These are phyloP conservation scores for Poecilia velifera DNA, from an alignment of 2,797 vertebrate species.

Conservation along the genomic window DNA sequence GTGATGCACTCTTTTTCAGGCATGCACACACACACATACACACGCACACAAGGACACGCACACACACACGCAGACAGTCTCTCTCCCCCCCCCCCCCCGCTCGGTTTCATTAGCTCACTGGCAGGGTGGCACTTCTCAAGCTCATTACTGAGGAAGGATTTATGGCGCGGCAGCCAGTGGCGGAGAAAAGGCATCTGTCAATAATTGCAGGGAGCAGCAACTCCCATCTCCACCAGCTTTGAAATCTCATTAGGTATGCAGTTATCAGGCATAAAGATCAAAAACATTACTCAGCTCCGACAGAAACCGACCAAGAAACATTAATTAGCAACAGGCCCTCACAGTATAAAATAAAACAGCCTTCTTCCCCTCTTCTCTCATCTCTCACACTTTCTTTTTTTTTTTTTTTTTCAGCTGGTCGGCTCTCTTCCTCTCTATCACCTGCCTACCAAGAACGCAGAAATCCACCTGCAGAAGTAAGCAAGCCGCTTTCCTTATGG, in stretches of 20 bases:
- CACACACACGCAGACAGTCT: slow-evolving; percentile 43
- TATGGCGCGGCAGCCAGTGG: slow-evolving; percentile 99
- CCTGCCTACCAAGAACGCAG: slow-evolving; percentile 44
- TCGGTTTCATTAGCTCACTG: slow-evolving; percentile 99
- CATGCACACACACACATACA: slow-evolving; percentile 51
- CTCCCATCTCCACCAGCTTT: slow-evolving; percentile 96
- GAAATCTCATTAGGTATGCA: slow-evolving; percentile 99
- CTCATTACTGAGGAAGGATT: slow-evolving; percentile 99
- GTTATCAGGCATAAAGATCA: slow-evolving; percentile 99
- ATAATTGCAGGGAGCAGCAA: slow-evolving; percentile 99
- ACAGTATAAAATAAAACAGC: slow-evolving; percentile 91
- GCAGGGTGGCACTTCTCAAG: slow-evolving; percentile 99
- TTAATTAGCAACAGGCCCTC: slow-evolving; percentile 99
- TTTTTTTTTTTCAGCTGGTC: slow-evolving; percentile 16
- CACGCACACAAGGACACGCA: slow-evolving; percentile 7
- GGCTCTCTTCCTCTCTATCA: slow-evolving; percentile 52
- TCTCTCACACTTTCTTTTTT: slow-evolving; percentile 45
- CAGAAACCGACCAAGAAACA: slow-evolving; percentile 99
- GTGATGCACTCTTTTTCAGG: slow-evolving; percentile 80
- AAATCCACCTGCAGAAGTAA: slow-evolving; percentile 15
- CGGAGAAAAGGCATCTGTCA: slow-evolving; percentile 99
- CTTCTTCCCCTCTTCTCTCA: slow-evolving; percentile 84
- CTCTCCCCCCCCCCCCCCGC: slow-evolving; percentile 76
- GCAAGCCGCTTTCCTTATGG: neutral
- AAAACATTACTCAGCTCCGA: slow-evolving; percentile 99